Evolutionary conservation across 2,888 invertebrate genomes (phyloP).

Genomic region (Chloroclystis v-ata): DNA sequence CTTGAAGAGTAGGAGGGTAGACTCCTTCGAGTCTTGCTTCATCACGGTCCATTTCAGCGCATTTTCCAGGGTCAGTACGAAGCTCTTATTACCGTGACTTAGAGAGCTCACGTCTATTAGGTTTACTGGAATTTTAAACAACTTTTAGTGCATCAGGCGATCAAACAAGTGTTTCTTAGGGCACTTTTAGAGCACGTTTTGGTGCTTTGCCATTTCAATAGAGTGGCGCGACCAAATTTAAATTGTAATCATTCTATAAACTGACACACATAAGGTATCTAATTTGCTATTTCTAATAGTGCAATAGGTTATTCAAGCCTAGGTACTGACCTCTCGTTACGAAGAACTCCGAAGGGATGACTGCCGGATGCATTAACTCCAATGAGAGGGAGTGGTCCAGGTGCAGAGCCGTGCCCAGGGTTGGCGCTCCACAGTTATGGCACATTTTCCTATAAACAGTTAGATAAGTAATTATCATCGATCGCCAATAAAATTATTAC

Average conservation of each 20-base stretch:
- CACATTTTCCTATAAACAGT: constrained; percentile 52
- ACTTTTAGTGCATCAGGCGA: neutral
- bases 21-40: constrained; percentile 45
- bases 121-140: constrained; percentile 42
- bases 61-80: constrained; percentile 44
- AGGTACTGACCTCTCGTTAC: constrained; percentile 52
- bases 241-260: too few species aligned
- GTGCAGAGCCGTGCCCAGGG: constrained; percentile 54
- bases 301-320: too few species aligned
- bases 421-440: constrained; percentile 51
- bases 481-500: too few species aligned
- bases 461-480: too few species aligned
- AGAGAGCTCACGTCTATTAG: constrained; percentile 47
- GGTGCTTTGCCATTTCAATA: too few species aligned
- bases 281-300: too few species aligned
- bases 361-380: constrained; percentile 50
- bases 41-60: constrained; percentile 50
- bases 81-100: constrained; percentile 29
- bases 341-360: constrained; percentile 52
- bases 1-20: constrained; percentile 54
- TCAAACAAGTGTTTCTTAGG: too few species aligned
- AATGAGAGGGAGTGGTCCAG: constrained; percentile 39
- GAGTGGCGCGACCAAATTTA: too few species aligned
- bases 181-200: too few species aligned
- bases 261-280: too few species aligned